Percentiles rank a stretch among this genome's conserved stretches.
These are phyloP conservation scores for Ciconia boyciana DNA, from an alignment of 2,113 vertebrate genomes.

Conservation along the genomic window DNA sequence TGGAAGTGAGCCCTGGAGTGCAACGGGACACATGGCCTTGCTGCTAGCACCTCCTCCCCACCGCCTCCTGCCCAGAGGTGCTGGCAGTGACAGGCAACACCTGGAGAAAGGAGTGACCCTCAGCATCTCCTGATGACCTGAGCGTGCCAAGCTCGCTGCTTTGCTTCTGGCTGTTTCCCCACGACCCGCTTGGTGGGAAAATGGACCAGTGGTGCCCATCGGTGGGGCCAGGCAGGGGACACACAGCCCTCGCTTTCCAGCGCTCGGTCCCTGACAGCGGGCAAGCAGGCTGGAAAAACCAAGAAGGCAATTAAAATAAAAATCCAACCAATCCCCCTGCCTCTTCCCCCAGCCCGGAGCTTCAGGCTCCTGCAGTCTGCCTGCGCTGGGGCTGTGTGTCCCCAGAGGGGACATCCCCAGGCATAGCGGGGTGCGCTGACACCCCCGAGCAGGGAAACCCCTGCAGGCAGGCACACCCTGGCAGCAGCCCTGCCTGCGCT, in stretches of 20 bases:
- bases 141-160: background rate
- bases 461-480: background rate
- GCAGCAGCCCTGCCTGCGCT: background rate
- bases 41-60: background rate
- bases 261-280: fast-evolving
- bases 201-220: background rate
- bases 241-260: background rate
- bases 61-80: background rate
- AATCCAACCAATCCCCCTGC: background rate
- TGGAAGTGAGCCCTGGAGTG: background rate
- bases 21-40: background rate
- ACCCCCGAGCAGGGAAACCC: fast-evolving
- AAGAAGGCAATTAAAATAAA: background rate
- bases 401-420: background rate
- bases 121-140: background rate
- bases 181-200: background rate
- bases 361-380: background rate
- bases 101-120: background rate
- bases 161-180: background rate
- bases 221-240: background rate
- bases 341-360: background rate
- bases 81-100: background rate
- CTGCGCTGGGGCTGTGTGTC: background rate
- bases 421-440: background rate
- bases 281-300: background rate